Percentiles rank a stretch among this genome's conserved stretches.
phyloP scores from a whole-genome alignment of 92 coral and sea anemone species.

The Palythoa heliodiscus region DNA sequence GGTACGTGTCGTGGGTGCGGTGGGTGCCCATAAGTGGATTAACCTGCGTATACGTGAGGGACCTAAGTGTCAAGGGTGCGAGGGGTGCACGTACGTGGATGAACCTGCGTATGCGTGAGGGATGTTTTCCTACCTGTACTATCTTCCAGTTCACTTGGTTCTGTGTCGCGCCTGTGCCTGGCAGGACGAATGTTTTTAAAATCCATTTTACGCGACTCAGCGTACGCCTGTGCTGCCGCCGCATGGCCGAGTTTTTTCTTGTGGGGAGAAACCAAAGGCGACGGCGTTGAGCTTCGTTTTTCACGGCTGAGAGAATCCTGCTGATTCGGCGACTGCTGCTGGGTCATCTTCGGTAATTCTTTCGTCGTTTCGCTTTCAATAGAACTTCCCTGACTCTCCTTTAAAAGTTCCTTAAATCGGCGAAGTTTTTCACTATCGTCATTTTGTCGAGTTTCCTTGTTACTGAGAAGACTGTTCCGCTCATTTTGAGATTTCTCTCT shows the following conservation, averaged over 20 bases:
- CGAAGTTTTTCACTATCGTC: slow-evolving; percentile 83
- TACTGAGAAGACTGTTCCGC: slow-evolving; percentile 19
- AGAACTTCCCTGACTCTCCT: slow-evolving; percentile 33
- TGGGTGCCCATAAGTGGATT: neutral
- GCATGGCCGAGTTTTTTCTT: slow-evolving; percentile 60
- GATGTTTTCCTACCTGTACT: slow-evolving; percentile 9
- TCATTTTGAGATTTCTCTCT: slow-evolving; percentile 45
- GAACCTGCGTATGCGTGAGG: neutral
- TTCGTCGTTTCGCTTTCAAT: neutral
- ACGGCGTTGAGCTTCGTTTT: slow-evolving; percentile 4
- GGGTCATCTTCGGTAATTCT: slow-evolving; percentile 1
- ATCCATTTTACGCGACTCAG: slow-evolving; percentile 80
- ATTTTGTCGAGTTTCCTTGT: slow-evolving; percentile 55
- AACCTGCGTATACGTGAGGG: neutral
- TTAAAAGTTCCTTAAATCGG: slow-evolving; percentile 67
- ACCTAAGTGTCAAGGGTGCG: no score
- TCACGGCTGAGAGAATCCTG: slow-evolving; percentile 8
- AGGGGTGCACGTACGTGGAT: neutral
- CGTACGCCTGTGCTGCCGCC: slow-evolving; percentile 78
- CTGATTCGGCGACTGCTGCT: neutral
- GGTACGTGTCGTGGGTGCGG: no score
- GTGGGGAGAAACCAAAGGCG: slow-evolving; percentile 48
- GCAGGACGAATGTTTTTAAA: slow-evolving; percentile 64
- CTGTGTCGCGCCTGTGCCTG: slow-evolving; percentile 47
- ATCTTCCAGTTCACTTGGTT: slow-evolving; percentile 23